A percentile compares a stretch with the other conserved stretches of the same genome.
These are phyloP conservation scores for Cladopsammia gracilis DNA, from an alignment of 64 coral and sea anemone genomes.

Conservation along the genomic window DNA sequence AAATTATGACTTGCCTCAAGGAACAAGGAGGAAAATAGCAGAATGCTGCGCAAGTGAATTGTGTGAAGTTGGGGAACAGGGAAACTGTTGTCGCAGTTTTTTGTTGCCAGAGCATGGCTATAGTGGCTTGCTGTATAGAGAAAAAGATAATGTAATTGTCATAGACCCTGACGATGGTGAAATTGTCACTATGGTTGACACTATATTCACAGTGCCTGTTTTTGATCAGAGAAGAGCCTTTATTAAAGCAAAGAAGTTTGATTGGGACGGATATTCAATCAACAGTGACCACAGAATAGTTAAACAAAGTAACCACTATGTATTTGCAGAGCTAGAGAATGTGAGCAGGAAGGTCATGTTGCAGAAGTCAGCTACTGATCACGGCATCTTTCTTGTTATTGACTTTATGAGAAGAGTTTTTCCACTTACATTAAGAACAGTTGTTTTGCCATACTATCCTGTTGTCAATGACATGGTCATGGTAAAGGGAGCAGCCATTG, in stretches of 20 bases:
- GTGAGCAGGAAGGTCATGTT: constrained; percentile 70
- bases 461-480: constrained; percentile 63
- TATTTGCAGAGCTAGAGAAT: constrained; percentile 17
- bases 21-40: constrained; percentile 11
- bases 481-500: constrained; percentile 44
- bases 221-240: constrained; percentile 32
- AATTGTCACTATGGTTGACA: constrained; percentile 1
- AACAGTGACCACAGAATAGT: constrained; percentile 37
- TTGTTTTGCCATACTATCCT: constrained; percentile 74
- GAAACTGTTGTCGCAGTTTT: constrained; percentile 14
- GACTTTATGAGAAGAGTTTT: constrained; percentile 66
- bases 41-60: constrained; percentile 28
- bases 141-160: constrained; percentile 33
- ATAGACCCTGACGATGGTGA: constrained; percentile 39
- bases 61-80: constrained; percentile 40
- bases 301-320: not conserved
- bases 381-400: constrained; percentile 19
- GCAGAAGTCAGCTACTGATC: not conserved
- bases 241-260: constrained; percentile 18
- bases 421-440: constrained; percentile 31
- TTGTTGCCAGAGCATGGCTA: constrained; percentile 50
- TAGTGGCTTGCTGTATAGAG: constrained; percentile 53
- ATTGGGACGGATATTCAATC: constrained; percentile 44
- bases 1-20: constrained; percentile 19
- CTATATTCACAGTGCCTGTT: constrained; percentile 40